Evolutionary conservation across 2,797 vertebrate genomes (phyloP).

Genomic region (Poecilia velifera): DNA sequence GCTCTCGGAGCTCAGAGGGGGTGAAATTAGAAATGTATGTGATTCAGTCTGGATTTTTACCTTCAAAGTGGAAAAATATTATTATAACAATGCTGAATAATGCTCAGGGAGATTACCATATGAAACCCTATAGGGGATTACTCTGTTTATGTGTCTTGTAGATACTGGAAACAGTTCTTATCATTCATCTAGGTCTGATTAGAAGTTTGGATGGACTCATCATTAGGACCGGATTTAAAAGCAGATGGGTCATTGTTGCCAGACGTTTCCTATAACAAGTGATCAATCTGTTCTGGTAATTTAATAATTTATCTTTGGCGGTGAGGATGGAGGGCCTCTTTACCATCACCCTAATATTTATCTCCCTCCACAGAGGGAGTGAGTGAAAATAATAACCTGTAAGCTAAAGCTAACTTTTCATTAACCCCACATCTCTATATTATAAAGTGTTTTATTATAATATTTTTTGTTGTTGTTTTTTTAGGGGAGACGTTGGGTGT

Average conservation of each 20-base stretch:
- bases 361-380: neutral
- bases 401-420: too few species aligned
- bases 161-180: neutral
- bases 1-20: conserved; percentile 10
- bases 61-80: neutral
- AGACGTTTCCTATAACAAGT: neutral
- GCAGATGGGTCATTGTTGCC: neutral
- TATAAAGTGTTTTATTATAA: too few species aligned
- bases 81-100: neutral
- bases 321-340: neutral
- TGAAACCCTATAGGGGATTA: neutral
- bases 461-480: too few species aligned
- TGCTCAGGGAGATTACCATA: neutral
- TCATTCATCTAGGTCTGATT: neutral
- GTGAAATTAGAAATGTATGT: conserved; percentile 3
- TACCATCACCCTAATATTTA: neutral
- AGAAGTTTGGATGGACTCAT: neutral
- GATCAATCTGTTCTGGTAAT: neutral
- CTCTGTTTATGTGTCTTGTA: neutral
- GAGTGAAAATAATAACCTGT: too few species aligned
- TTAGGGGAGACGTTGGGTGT: too few species aligned
- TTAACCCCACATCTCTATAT: too few species aligned
- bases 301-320: neutral
- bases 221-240: too few species aligned
- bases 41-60: neutral